Conservation (phyloP, 2,113 vertebrate genomes). For the Scalopus aquaticus region DNA sequence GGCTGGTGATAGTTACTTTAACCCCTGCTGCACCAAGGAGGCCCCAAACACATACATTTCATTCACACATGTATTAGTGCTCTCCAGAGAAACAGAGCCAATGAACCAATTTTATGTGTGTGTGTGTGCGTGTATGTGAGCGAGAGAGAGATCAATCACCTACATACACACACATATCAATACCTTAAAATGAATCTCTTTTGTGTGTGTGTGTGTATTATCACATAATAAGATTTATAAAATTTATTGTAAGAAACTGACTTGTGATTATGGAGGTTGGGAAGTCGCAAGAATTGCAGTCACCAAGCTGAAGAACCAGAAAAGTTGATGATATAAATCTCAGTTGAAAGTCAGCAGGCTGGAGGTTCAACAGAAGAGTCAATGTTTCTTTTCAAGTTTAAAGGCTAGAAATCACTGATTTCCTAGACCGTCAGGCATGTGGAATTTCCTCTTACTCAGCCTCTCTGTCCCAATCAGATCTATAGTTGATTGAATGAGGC, state of each 20-base stretch:
- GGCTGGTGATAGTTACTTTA: too few relatives aligned
- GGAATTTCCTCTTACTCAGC: neutral
- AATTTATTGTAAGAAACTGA: neutral
- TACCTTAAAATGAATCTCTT: too few relatives aligned
- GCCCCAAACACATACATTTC: too few relatives aligned
- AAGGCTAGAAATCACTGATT: neutral
- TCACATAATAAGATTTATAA: too few relatives aligned
- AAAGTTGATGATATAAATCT: neutral
- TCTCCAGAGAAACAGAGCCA: too few relatives aligned
- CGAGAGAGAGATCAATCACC: too few relatives aligned
- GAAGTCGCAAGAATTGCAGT: neutral
- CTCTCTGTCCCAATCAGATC: neutral
- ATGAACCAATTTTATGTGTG: too few relatives aligned
- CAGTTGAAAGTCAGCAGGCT: neutral
- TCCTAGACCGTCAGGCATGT: neutral
- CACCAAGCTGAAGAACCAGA: neutral
- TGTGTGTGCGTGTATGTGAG: too few relatives aligned
- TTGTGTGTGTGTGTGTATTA: too few relatives aligned
- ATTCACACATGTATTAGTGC: too few relatives aligned
- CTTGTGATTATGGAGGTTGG: neutral
- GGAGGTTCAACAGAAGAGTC: neutral
- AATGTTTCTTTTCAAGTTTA: neutral
- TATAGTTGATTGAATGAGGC: neutral
- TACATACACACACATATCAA: too few relatives aligned
- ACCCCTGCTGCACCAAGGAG: too few relatives aligned